Base-by-base conservation (phyloP, 1,140 invertebrate genomes). In the Camponotus vicinus region DNA sequence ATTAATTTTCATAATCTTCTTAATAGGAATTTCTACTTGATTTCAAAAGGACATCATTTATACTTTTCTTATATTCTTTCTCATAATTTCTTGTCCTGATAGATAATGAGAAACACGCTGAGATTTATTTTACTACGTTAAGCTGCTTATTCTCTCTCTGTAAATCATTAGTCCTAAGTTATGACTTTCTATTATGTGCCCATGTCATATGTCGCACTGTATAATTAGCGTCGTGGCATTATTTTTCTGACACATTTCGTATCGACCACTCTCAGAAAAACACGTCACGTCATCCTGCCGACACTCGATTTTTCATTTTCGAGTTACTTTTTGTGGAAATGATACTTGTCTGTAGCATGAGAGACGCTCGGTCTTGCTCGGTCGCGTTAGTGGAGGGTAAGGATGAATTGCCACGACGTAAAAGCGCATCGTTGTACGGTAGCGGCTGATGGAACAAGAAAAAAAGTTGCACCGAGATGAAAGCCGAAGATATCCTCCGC, bases 301-400 rank as follows among this genome's bases (percentile, higher is more conserved):
- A 88, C 73, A 84, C 42, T 45, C 49, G 86, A 88, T 87, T 87
- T 88, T 87, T 87, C 86, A 87, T 88, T 88, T 88, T 84, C 64
- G 52, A 76, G 70, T 83, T 83, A 83, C 79, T 83, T 83, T 83
- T 83, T 83, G 79, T 57, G 67, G 32, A 61, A 76, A 45, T 76
- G 42, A 70, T 79, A 63, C 77, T 83, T 64, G 55, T 70, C 32
- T 32, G 57, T 52, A 66, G 67, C 15, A 61, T 3, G 42, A 18
- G 67, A 64, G 37, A 15, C 57, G 75, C 63, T 80, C 32, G 34
- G 34, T 61, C 67, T 80, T 75, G 59, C 55, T 40, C 63, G 52
- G 77, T 87, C 85, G 64, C 70, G 87, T 88, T 87, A 57, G 45
- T 57, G 61, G 40, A 83, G 55, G 49, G 79, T 78, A 87, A 89